A percentile compares a stretch with the other conserved stretches of the same genome.
Evolutionary conservation across 64 coral and sea anemone genomes (phyloP).

Genomic region (Stichodactyla mertensii): DNA sequence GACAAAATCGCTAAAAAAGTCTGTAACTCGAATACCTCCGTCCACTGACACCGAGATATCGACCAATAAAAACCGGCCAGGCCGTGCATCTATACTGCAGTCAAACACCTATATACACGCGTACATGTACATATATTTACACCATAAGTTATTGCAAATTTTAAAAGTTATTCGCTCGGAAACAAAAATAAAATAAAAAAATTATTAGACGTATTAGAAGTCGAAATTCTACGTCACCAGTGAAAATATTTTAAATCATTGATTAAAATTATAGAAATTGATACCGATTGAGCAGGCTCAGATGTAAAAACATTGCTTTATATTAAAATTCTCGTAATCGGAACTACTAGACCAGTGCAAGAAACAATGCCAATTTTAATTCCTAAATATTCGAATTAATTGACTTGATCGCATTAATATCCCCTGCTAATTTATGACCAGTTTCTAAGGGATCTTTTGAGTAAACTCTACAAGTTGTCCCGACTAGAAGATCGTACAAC

Average conservation of each 20-base stretch:
- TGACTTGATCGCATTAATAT: too few relatives aligned
- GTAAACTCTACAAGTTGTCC: background rate
- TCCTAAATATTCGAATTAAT: background rate
- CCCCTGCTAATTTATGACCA: background rate
- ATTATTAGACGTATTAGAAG: background rate
- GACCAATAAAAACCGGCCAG: background rate
- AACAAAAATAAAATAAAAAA: background rate
- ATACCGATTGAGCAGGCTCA: background rate
- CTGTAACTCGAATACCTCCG: background rate
- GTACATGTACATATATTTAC: background rate
- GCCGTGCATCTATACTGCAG: background rate
- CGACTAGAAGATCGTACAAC: background rate
- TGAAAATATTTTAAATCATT: background rate
- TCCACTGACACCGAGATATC: background rate
- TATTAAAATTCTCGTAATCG: background rate
- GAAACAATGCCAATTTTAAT: background rate
- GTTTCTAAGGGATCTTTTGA: background rate
- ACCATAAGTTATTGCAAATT: background rate
- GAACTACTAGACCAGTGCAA: background rate
- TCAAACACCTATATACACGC: background rate
- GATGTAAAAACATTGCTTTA: background rate
- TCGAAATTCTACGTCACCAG: background rate
- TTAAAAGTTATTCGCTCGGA: background rate
- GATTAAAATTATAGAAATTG: background rate
- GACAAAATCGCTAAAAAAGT: too few relatives aligned